Base-by-base conservation (phyloP, 2,797 vertebrate species). In the Toxotes lorentzi region DNA sequence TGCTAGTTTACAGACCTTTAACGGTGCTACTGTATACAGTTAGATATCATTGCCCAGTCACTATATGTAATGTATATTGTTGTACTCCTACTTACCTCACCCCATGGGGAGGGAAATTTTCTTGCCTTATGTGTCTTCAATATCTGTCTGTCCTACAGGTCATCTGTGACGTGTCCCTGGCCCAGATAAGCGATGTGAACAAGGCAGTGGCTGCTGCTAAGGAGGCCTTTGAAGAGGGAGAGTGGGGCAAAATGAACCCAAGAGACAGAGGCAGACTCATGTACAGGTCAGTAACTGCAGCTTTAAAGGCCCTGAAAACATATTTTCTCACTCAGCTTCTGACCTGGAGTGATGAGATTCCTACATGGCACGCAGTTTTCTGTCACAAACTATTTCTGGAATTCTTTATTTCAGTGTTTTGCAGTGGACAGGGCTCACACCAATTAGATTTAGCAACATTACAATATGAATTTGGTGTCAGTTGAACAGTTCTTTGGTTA, bases 231-330 rank as follows among this genome's bases (percentile, higher is more conserved):
- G 96, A 97, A 84, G 94, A 95, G 0, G 96, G 97, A 2, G 92
- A 95, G 76, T 97, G 97, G 97, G 95, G 96, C 13, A 96, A 93
- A 84, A 97, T 97, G 93, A 97, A 96, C 21, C 94, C 97, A 0
- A 94, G 97, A 86, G 97, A 97, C 90, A 86, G 96, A 70, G 97
- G 96, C 38, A 90, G 90, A 70, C 94, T 97, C 38, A 85, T 97
- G 2, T 97, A 97, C 94, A 96, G 90, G 97, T 97, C 73, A 87
- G 92, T 60, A 54, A n/a, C 34, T 45, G 11, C 27, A 54, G 48
- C 17, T 40, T 48, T n/a, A 27, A 45, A 32, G 3, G 4, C 19
- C 11, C 27, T 50, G 12, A 64, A 17, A 32, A 64, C 30, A 7
- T 19, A 17, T 12, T 45, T 45, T 45, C 24, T 45, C 16, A 23